Conservation (phyloP, 2,113 vertebrate genomes). For the Crotalus horridus region DNA sequence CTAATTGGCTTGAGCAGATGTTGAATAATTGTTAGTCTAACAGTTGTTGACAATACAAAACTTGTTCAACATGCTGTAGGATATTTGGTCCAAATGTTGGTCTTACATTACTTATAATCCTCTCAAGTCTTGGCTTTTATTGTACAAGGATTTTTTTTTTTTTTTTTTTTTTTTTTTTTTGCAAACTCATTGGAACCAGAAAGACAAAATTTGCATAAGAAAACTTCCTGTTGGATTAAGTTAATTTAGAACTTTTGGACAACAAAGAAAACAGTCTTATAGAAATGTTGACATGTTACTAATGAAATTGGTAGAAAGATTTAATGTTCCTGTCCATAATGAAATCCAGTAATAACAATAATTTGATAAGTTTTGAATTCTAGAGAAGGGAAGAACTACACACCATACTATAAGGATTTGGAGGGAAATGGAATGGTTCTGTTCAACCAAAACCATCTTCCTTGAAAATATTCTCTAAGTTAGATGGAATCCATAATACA, state of each 20-base stretch:
- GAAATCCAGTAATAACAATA: background rate
- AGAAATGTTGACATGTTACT: constrained; percentile 16
- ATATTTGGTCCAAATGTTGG: background rate
- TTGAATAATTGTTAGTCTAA: background rate
- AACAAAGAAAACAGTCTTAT: constrained; percentile 9
- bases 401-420: background rate
- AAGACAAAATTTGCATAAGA: background rate
- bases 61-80: background rate
- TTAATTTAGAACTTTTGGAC: background rate
- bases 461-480: background rate
- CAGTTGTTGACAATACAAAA: background rate
- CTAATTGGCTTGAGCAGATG: background rate
- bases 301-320: background rate
- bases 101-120: background rate
- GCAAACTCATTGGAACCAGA: background rate
- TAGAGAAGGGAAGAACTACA: constrained; percentile 16
- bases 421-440: background rate
- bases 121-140: background rate
- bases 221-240: background rate
- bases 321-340: background rate
- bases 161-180: background rate
- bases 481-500: background rate
- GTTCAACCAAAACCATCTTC: constrained; percentile 23
- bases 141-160: background rate
- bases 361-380: background rate